Conservation (phyloP, 1,140 invertebrate genomes). For the Pseudomyrmex pallidus region DNA sequence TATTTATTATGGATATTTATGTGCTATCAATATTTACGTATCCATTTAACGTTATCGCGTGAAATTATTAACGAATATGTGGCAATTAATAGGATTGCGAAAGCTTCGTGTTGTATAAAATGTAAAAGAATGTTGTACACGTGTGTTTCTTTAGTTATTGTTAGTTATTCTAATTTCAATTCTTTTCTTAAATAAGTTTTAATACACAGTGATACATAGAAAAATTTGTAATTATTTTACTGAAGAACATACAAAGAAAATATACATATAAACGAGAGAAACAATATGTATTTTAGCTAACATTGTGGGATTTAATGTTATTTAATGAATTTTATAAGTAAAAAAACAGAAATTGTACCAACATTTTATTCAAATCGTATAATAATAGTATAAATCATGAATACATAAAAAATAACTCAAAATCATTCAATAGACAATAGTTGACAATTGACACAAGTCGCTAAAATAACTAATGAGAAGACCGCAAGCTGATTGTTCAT, state of each 20-base stretch:
- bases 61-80: slow-evolving; percentile 11
- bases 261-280: no score
- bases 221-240: no score
- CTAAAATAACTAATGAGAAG: background rate
- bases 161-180: no score
- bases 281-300: background rate
- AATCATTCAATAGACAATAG: background rate
- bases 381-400: no score
- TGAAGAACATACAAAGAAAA: no score
- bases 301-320: background rate
- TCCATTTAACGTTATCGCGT: slow-evolving; percentile 5
- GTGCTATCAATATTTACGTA: slow-evolving; percentile 29
- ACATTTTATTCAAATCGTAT: no score
- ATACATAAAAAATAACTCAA: no score
- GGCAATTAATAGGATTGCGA: slow-evolving; percentile 11
- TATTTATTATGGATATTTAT: slow-evolving; percentile 31
- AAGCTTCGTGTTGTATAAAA: slow-evolving; percentile 15
- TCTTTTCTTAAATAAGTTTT: no score
- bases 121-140: background rate
- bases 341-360: background rate
- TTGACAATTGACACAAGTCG: slow-evolving; percentile 11
- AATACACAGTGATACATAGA: no score
- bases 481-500: slow-evolving; percentile 20
- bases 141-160: background rate
- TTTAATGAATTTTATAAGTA: background rate